Base-by-base conservation (phyloP, 2,888 invertebrate genomes). In the Latrodectus elegans region DNA sequence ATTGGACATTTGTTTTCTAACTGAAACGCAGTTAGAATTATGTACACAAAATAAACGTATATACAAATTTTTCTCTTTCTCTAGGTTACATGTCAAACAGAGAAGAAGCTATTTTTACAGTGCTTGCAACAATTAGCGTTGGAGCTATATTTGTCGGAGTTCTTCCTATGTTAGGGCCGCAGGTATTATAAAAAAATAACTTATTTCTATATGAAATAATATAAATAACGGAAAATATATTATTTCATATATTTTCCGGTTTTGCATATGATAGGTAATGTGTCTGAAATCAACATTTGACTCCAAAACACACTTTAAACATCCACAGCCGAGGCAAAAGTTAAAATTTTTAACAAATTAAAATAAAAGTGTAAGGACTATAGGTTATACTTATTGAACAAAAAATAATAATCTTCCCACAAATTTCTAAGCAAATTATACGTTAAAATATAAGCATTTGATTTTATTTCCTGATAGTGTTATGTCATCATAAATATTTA, bases 91-190 rank as follows among this genome's bases (percentile, higher is more conserved):
- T 94, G 79, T 93, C 94, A 0, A 94, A 94, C 91, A 92, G 92
- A 84, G 91, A 92, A 71, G 93, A 93, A 90, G 93, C 94, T 1
- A 91, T 94, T n/a, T 92, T 92, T 64, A 93, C 93, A 15, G 93
- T 93, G 92, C 91, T 94, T 83, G 94, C 93, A 17, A 92, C 93
- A 8, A 92, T 93, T 0, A 92, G 93, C 85, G 91, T 94, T 49
- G 94, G 94, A 53, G 94, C 94, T 6, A 92, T 93, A 0, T 94
- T 94, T 94, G 93, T 93, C 80, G 93, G 93, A 11, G 93, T 94
- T 0, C 93, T 93, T 4, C 93, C 94, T 4, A 93, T 94, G 90
- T 93, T 94, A 91, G 94, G 94, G 84, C 92, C 92, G 15, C 92
- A 92, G 87, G 93, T 93, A 38, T 38, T 3, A 38, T 38, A 6